Percentiles rank a stretch among this genome's conserved stretches.
These are phyloP conservation scores for Drosophila malerkotliana DNA, from an alignment of 1,140 invertebrate genomes.

Conservation along the genomic window DNA sequence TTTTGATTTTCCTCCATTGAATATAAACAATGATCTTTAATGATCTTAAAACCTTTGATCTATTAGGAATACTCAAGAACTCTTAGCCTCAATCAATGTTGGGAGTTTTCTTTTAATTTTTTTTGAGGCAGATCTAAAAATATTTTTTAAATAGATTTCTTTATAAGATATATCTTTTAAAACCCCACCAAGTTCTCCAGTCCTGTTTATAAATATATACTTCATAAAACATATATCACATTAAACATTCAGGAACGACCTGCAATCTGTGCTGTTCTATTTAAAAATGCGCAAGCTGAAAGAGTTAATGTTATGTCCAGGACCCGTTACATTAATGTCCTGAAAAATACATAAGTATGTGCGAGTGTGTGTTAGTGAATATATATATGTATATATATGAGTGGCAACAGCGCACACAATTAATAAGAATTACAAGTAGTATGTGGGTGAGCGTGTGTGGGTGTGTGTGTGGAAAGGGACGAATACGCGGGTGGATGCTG, in stretches of 20 bases:
- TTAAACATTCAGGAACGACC: slow-evolving; percentile 34
- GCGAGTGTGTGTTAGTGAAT: not conserved
- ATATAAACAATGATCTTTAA: no score
- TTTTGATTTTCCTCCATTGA: no score
- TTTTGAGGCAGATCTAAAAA: no score
- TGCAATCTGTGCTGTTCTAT: slow-evolving; percentile 44
- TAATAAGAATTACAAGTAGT: slow-evolving; percentile 84
- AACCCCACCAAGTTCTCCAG: not conserved
- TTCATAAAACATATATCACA: slow-evolving; percentile 15
- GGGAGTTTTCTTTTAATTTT: no score
- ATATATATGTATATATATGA: not conserved
- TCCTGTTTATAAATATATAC: not conserved
- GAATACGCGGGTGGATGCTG: not conserved
- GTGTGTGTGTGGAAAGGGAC: slow-evolving; percentile 9
- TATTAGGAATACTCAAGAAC: no score
- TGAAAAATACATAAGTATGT: slow-evolving; percentile 34
- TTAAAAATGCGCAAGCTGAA: slow-evolving; percentile 47
- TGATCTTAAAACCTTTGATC: no score
- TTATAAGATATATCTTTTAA: not conserved
- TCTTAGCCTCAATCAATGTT: no score
- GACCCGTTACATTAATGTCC: slow-evolving; percentile 44
- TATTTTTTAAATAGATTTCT: no score
- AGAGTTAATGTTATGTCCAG: slow-evolving; percentile 48
- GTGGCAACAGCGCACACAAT: slow-evolving; percentile 64
- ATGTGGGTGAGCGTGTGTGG: slow-evolving; percentile 27